Base-by-base conservation (phyloP, 2,113 vertebrate genomes). In the Probosciger aterrimus region DNA sequence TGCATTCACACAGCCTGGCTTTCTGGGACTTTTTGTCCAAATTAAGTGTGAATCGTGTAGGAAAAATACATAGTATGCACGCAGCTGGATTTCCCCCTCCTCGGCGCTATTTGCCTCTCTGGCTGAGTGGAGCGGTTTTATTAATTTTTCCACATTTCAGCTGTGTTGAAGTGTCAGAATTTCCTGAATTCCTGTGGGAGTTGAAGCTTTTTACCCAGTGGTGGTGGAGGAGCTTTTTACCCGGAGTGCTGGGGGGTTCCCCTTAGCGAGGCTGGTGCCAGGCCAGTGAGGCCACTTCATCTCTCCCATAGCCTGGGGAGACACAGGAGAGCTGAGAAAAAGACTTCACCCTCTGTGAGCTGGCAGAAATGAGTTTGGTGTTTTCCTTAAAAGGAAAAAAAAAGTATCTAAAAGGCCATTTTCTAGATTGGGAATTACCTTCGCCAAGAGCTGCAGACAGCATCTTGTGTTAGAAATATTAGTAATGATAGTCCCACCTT, bases 131-230 rank as follows among this genome's bases (percentile, higher is more conserved):
- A 85, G 55, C 9, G 7, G 39, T 43, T 93, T 87, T 73, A 69
- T 89, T 74, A 69, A n/a, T 88, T 96, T 91, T 95, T 94, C 95
- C 94, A 94, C 46, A 4, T 92, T 82, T 95, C 75, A 27, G 25
- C 68, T 82, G 69, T 2, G 5, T 28, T 9, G 77, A 86, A 79
- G 59, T 86, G 85, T 92, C 90, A 94, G 90, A 90, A 70, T 94
- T 91, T 95, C 69, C 62, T n/a, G 41, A 88, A 89, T 76, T 81
- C 90, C 73, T 65, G 62, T 39, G 81, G 74, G 92, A 88, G 37
- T 10, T 74, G 86, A 30, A 81, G 63, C 7, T 78, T 88, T 90
- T 63, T 57, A 28, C 33, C 41, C n/a, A 25, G 37, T 0, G 3
- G 46, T 37, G 41, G 12, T 69, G 67, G 76, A 67, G 33, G 27